A percentile compares a stretch with the other conserved stretches of the same genome.
phyloP scores from a whole-genome alignment of 2,113 vertebrate species.

The Chloroceryle aenea region DNA sequence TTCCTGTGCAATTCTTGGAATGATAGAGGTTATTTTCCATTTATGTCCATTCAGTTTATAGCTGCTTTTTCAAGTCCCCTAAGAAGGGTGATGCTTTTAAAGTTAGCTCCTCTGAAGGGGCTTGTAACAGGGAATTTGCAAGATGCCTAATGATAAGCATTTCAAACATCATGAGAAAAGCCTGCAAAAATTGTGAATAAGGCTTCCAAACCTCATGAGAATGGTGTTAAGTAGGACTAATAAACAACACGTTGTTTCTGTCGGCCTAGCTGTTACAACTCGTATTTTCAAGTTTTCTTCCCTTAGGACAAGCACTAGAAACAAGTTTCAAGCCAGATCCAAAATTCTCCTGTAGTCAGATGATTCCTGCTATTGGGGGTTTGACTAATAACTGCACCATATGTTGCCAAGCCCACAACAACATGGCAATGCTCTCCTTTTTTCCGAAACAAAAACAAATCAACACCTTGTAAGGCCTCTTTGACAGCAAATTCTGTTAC shows the following conservation, averaged over 20 bases:
- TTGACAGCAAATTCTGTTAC: not conserved
- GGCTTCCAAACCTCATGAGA: not conserved
- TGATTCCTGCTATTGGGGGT: not conserved
- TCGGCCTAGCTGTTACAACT: slow-evolving; percentile 1
- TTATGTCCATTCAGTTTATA: not conserved
- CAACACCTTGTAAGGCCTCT: not conserved
- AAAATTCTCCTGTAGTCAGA: not conserved
- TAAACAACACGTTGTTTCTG: not conserved
- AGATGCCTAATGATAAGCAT: slow-evolving; percentile 2
- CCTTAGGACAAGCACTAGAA: slow-evolving; percentile 18
- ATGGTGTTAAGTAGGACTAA: slow-evolving; percentile 18
- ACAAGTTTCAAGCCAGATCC: slow-evolving; percentile 2
- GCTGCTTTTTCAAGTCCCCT: not conserved
- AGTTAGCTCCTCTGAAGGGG: not conserved
- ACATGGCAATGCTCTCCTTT: not conserved
- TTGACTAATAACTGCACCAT: slow-evolving; percentile 3
- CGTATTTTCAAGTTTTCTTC: not conserved
- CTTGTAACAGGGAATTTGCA: slow-evolving; percentile 4
- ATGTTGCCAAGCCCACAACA: not conserved
- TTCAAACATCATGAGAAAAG: slow-evolving; percentile 5
- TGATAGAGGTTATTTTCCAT: not conserved
- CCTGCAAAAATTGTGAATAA: not conserved
- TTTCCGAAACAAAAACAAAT: not conserved
- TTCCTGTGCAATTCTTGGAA: not conserved
- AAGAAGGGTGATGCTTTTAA: not conserved